Evolutionary conservation across 2,113 vertebrate species (phyloP).

Genomic region (Drymodes brunneopygia): DNA sequence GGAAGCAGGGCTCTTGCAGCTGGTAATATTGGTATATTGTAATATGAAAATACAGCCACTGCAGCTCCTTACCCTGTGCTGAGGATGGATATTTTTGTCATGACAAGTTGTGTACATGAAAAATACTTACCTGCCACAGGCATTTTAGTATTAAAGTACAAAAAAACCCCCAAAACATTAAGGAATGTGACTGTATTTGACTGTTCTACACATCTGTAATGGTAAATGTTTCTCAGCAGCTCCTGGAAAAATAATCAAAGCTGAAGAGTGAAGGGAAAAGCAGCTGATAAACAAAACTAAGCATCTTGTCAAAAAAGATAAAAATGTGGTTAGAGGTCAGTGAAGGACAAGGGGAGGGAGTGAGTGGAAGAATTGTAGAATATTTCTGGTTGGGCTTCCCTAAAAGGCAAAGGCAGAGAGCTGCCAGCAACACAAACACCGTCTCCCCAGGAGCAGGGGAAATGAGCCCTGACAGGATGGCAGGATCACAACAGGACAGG

Average conservation of each 20-base stretch:
- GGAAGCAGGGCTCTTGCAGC: not conserved
- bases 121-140: not conserved
- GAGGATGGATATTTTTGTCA: not conserved
- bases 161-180: not conserved
- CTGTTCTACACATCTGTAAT: not conserved
- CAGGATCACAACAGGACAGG: not conserved
- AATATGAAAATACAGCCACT: not conserved
- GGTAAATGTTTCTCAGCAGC: not conserved
- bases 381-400: not conserved
- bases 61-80: not conserved
- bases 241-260: constrained; percentile 22
- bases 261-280: constrained; percentile 9
- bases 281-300: constrained; percentile 15
- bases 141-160: not conserved
- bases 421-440: not conserved
- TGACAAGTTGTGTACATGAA: not conserved
- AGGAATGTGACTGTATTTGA: not conserved
- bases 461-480: not conserved
- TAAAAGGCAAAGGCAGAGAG: not conserved
- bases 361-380: not conserved
- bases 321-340: constrained; percentile 15
- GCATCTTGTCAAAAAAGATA: constrained; percentile 14
- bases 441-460: not conserved
- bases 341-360: not conserved
- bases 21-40: not conserved